phyloP scores from a whole-genome alignment of 2,888 invertebrate species.

The Amphipoea lucens region DNA sequence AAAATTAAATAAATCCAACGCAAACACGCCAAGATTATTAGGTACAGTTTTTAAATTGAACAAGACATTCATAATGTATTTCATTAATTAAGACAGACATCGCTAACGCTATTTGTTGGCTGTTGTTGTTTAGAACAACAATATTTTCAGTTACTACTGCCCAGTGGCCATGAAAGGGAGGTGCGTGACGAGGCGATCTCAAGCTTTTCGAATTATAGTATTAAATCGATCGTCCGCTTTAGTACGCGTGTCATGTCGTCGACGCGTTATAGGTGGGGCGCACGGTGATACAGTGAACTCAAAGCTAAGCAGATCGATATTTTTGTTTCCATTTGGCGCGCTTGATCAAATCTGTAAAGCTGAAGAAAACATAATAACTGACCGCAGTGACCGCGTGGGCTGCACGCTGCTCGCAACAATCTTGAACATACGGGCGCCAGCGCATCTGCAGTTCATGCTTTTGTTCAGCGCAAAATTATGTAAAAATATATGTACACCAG shows the following conservation, averaged over 20 bases:
- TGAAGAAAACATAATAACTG: neutral
- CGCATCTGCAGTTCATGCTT: neutral
- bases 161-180: neutral
- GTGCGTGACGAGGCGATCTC: conserved; percentile 9
- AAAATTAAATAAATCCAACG: neutral
- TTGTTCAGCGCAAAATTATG: neutral
- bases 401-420: neutral
- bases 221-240: conserved; percentile 20
- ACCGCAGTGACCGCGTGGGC: neutral
- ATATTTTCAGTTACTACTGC: neutral
- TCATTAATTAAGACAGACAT: neutral
- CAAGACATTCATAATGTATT: neutral
- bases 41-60: neutral
- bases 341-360: neutral
- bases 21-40: neutral
- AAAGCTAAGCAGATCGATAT: conserved; percentile 11
- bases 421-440: neutral
- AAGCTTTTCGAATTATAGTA: neutral
- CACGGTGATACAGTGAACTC: neutral
- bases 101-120: neutral
- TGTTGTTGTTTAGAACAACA: neutral
- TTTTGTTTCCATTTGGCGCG: neutral
- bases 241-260: neutral
- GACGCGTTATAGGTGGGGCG: neutral
- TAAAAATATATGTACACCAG: neutral